phyloP scores from a whole-genome alignment of 2,797 vertebrate genomes.

The Hydrophis major region DNA sequence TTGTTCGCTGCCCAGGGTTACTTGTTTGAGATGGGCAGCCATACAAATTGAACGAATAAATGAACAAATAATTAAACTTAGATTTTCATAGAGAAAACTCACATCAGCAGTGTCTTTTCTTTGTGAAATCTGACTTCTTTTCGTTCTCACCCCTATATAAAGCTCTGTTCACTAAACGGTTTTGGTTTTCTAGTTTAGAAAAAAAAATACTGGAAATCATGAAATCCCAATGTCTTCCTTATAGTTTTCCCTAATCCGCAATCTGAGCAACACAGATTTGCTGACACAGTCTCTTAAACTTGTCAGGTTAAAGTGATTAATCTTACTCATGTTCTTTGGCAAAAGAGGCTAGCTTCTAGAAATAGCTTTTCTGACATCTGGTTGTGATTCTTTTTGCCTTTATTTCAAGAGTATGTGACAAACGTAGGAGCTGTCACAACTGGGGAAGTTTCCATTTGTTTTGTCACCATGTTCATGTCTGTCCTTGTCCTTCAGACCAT shows the following conservation, averaged over 20 bases:
- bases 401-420: background rate
- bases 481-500: background rate
- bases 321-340: slow-evolving; percentile 42
- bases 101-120: background rate
- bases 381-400: slow-evolving; percentile 27
- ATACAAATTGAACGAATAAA: background rate
- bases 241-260: slow-evolving; percentile 16
- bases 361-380: slow-evolving; percentile 23
- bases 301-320: slow-evolving; percentile 16
- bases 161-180: background rate
- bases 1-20: background rate
- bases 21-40: background rate
- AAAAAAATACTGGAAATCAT: slow-evolving; percentile 24
- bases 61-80: background rate
- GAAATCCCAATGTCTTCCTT: slow-evolving; percentile 2
- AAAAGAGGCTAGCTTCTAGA: slow-evolving; percentile 36
- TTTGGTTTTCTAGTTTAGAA: background rate
- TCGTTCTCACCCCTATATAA: background rate
- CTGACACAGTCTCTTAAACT: slow-evolving; percentile 5
- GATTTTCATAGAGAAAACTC: background rate
- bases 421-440: background rate
- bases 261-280: slow-evolving; percentile 28
- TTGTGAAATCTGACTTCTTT: background rate
- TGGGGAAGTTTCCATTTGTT: background rate
- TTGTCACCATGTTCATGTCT: background rate